Conservation (phyloP, 1,140 invertebrate species). For the Adoxophyes honmai region DNA sequence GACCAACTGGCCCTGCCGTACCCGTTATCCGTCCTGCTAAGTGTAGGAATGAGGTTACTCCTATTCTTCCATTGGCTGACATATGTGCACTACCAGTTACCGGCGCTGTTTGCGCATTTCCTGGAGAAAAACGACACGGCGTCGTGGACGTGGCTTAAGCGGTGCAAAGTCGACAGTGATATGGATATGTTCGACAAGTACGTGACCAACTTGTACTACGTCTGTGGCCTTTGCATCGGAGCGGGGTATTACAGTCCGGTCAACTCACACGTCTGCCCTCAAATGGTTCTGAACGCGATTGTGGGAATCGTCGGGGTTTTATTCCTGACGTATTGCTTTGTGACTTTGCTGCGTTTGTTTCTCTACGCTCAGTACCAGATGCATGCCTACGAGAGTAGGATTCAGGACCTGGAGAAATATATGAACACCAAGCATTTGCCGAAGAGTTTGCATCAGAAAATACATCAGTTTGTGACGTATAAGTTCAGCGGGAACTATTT, state of each 20-base stretch:
- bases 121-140: background rate
- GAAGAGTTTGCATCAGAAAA: constrained; percentile 29
- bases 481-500: constrained; percentile 38
- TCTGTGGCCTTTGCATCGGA: background rate
- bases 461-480: constrained; percentile 37
- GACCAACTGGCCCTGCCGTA: constrained; percentile 3
- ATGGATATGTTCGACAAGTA: background rate
- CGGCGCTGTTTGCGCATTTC: background rate
- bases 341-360: constrained; percentile 33
- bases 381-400: constrained; percentile 32
- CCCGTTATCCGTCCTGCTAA: background rate
- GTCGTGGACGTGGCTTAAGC: background rate
- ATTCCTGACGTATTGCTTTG: constrained; percentile 34
- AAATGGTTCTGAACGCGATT: constrained; percentile 17
- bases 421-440: constrained; percentile 35
- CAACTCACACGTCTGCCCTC: background rate
- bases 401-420: constrained; percentile 33
- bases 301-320: constrained; percentile 31
- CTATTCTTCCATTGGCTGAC: constrained; percentile 14
- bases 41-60: background rate
- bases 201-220: constrained; percentile 5
- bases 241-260: background rate
- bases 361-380: constrained; percentile 33
- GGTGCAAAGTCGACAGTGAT: background rate
- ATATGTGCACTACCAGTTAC: constrained; percentile 11